phyloP scores from a whole-genome alignment of 1,140 invertebrate genomes.

The Temnothorax curvispinosus region DNA sequence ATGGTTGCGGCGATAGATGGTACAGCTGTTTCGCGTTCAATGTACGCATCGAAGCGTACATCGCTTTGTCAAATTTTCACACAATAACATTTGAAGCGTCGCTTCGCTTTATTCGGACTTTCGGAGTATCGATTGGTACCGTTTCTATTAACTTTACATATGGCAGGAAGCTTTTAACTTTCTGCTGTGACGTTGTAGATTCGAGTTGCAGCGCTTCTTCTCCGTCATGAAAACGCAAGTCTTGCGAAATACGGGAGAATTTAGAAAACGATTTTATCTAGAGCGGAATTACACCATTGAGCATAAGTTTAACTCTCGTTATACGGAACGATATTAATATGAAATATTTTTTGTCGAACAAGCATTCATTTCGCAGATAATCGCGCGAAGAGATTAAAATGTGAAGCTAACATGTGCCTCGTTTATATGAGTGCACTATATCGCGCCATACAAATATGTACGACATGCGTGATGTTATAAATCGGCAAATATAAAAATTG shows the following conservation, averaged over 20 bases:
- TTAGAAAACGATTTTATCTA: neutral
- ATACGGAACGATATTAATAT: neutral
- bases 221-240: neutral
- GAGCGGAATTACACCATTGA: neutral
- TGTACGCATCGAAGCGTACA: constrained; percentile 49
- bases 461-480: neutral
- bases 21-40: constrained; percentile 47
- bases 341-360: neutral
- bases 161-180: constrained; percentile 53
- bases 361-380: neutral
- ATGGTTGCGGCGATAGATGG: constrained; percentile 28
- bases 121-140: constrained; percentile 45
- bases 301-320: neutral
- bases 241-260: neutral
- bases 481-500: neutral
- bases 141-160: constrained; percentile 53
- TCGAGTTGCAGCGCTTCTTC: neutral
- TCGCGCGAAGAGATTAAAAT: neutral
- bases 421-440: neutral
- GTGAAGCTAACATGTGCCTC: too few species aligned
- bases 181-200: constrained; percentile 23
- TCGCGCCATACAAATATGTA: neutral
- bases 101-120: constrained; percentile 46
- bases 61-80: constrained; percentile 58
- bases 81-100: constrained; percentile 55